Base-by-base conservation (phyloP, 2,888 invertebrate genomes). In the Spatulosminthurus flaviceps region DNA sequence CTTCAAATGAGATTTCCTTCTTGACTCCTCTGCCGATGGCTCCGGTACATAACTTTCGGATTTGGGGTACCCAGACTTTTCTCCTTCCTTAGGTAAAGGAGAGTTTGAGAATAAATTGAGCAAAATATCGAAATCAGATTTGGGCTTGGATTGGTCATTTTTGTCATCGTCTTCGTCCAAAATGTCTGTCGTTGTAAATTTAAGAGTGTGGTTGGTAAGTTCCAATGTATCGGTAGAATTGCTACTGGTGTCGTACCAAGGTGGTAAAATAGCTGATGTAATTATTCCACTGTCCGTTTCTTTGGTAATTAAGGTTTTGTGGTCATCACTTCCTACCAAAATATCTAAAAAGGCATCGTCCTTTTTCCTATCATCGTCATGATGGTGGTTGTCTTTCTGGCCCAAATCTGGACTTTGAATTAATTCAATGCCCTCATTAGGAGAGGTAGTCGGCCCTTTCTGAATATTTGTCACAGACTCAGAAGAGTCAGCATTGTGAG, bases 241-340 rank as follows among this genome's bases (percentile, higher is more conserved):
- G 7, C 29, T n/a, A 22, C 28, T 43, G 0, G 72, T 29, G 28
- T 79, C 82, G 74, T 80, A 85, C 85, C 85, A 85, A 5, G 85
- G 82, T 42, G 85, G 85, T 41, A 85, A 80, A 28, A 84, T 85
- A 9, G 83, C 85, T 11, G 83, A 83, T 0, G 85, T 85, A 0
- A 85, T 82, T 13, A 85, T 81, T n/a, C 84, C 84, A 34, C 81
- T 81, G 0, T 83, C 81, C 22, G 84, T 84, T 51, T 84, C 77
- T 72, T 85, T 85, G 11, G 85, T 85, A 0, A 85, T 79, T 19
- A 85, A 42, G 7, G 83, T 80, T 71, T 84, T 85, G 0, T 80
- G 78, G 67, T 83, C 81, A n/a, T 84, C 83, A 26, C 75, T 79
- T 0, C 83, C 83, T 24, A 85, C 84, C 21, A 85, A 51, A 24